Conservation (phyloP, 2,797 vertebrate genomes). For the Podargus strigoides region DNA sequence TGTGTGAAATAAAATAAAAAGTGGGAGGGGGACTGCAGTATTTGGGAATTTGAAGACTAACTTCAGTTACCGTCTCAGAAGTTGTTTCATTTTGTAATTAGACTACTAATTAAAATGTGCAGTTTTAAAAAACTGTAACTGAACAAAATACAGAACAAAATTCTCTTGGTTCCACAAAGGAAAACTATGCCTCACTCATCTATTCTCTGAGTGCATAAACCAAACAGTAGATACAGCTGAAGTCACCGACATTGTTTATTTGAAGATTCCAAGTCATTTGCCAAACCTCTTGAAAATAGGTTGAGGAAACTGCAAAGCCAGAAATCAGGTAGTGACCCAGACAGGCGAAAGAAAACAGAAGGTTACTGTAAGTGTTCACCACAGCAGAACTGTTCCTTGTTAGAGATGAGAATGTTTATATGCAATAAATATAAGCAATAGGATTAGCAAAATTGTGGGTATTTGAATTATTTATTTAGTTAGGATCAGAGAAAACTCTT, state of each 20-base stretch:
- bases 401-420: background rate
- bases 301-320: background rate
- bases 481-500: background rate
- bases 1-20: background rate
- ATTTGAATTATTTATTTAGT: background rate
- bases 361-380: background rate
- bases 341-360: background rate
- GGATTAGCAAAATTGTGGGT: background rate
- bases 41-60: background rate
- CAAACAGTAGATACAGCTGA: background rate
- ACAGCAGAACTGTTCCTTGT: background rate
- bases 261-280: conserved; percentile 7
- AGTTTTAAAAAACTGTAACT: background rate
- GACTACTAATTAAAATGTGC: background rate
- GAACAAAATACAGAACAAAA: background rate
- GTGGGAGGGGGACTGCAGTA: background rate
- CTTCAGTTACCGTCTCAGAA: background rate
- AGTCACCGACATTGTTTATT: background rate
- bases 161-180: background rate
- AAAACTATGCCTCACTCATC: background rate
- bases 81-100: background rate
- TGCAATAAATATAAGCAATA: background rate
- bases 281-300: background rate
- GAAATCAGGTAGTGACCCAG: background rate
- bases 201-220: background rate